Conservation (phyloP, 1,140 invertebrate genomes). For the Drosophila teissieri region DNA sequence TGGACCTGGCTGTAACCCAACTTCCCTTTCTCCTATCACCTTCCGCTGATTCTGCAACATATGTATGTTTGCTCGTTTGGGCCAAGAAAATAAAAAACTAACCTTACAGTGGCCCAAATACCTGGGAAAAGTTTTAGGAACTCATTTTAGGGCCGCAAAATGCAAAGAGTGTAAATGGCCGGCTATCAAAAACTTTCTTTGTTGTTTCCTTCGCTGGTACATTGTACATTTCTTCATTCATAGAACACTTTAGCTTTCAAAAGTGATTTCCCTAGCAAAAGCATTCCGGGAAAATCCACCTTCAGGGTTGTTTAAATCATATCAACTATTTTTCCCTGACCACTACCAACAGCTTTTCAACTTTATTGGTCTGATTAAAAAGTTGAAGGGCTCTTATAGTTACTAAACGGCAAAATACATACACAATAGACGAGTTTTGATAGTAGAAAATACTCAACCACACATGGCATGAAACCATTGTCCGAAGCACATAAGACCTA, state of each 20-base stretch:
- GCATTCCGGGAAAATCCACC: no score
- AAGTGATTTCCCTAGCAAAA: not conserved
- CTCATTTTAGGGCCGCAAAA: not conserved
- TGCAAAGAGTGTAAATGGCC: not conserved
- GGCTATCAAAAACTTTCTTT: not conserved
- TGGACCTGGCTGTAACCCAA: constrained; percentile 22
- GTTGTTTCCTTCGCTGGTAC: not conserved
- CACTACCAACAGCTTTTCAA: not conserved
- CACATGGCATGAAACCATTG: constrained; percentile 12
- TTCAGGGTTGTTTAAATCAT: no score
- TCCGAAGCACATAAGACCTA: constrained; percentile 1
- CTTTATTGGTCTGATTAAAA: not conserved
- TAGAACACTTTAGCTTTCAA: not conserved
- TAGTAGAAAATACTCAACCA: constrained; percentile 37
- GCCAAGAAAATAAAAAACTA: not conserved
- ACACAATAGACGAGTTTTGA: constrained; percentile 7
- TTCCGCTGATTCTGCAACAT: constrained; percentile 28
- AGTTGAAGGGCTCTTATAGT: not conserved
- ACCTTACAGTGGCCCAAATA: not conserved
- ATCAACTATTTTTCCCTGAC: not conserved
- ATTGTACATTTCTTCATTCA: not conserved
- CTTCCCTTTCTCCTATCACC: constrained; percentile 29
- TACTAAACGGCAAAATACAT: not conserved
- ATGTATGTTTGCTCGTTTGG: constrained; percentile 41
- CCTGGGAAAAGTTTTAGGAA: constrained; percentile 4